Evolutionary conservation across 2,888 invertebrate species (phyloP).

Genomic region (Epinotia bilunana): DNA sequence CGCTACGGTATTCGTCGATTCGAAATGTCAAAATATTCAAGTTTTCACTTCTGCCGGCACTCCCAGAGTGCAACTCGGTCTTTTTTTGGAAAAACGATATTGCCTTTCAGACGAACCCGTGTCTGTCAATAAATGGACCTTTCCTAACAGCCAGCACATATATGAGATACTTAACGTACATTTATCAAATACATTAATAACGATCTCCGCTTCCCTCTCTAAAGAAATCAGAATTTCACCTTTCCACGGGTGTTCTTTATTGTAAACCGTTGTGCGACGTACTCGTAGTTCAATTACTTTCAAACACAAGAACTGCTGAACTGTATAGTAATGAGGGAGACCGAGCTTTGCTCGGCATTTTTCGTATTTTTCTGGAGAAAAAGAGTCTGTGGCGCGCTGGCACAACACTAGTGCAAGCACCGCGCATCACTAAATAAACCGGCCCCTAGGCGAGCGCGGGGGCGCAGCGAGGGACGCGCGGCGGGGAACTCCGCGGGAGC

Average conservation of each 20-base stretch:
- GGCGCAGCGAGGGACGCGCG: too few species aligned
- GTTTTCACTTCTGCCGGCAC: too few species aligned
- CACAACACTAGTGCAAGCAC: too few species aligned
- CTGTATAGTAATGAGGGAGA: background rate
- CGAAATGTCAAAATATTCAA: too few species aligned
- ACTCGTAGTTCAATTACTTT: conserved; percentile 29
- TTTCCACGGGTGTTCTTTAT: conserved; percentile 30
- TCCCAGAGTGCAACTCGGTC: too few species aligned
- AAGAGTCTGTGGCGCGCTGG: too few species aligned
- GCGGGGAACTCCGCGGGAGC: too few species aligned
- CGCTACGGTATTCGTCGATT: too few species aligned
- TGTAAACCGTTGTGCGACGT: conserved; percentile 4
- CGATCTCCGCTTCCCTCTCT: conserved; percentile 19
- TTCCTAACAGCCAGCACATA: background rate
- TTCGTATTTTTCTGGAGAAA: too few species aligned
- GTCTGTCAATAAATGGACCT: background rate
- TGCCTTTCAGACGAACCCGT: background rate
- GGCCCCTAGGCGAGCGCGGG: too few species aligned
- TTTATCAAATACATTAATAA: conserved; percentile 26
- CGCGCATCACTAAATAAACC: too few species aligned
- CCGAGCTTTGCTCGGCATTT: too few species aligned
- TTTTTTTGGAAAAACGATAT: background rate
- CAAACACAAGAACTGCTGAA: conserved; percentile 6
- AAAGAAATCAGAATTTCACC: conserved; percentile 22
- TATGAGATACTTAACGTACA: conserved; percentile 13